Evolutionary conservation across 1,140 invertebrate genomes (phyloP).

Genomic region (Diorhabda carinulata): DNA sequence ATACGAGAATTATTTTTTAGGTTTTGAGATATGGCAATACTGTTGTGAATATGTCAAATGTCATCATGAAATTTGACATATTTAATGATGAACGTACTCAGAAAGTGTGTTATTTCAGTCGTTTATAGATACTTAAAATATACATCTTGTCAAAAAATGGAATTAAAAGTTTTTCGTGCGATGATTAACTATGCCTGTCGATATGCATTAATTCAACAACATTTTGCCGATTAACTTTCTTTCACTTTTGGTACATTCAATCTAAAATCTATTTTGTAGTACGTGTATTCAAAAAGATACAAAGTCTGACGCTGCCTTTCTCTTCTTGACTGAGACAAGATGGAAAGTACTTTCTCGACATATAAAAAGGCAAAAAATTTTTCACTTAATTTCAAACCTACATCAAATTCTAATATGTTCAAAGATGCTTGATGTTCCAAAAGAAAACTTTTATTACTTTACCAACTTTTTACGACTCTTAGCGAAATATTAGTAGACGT

Average conservation of each 20-base stretch:
- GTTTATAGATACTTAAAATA: too few species aligned
- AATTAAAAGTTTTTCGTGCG: too few species aligned
- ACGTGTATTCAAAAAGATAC: background rate
- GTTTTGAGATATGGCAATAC: too few species aligned
- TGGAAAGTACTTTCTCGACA: background rate
- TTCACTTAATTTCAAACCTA: background rate
- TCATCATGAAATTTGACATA: too few species aligned
- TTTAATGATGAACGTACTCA: too few species aligned
- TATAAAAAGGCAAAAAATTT: background rate
- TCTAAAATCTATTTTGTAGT: too few species aligned
- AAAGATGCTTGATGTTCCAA: background rate
- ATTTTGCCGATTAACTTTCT: background rate
- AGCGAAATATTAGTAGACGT: too few species aligned
- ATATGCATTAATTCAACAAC: background rate
- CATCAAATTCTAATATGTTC: background rate
- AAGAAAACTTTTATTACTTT: constrained; percentile 3
- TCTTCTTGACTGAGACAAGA: background rate
- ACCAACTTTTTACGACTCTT: background rate
- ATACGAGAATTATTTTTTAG: too few species aligned
- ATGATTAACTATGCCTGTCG: too few species aligned
- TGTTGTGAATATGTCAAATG: too few species aligned
- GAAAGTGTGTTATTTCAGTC: too few species aligned
- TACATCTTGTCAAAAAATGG: too few species aligned
- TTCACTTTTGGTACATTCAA: background rate
- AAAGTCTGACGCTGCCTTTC: background rate